These are phyloP conservation scores for Oegoconia quadripuncta DNA, from an alignment of 2,888 invertebrate genomes.

Conservation along the genomic window DNA sequence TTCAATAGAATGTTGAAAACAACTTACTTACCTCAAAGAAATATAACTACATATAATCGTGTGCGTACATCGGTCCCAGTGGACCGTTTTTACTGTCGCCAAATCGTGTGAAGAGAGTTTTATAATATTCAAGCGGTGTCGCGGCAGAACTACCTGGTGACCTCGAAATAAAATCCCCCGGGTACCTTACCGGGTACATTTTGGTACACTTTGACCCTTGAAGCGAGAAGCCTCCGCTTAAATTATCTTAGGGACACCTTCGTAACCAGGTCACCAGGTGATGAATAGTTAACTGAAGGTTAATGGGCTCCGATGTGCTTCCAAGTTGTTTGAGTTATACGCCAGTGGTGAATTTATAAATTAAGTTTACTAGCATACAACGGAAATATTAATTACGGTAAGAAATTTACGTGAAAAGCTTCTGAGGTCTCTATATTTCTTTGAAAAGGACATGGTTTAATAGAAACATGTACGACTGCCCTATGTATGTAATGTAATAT, in stretches of 20 bases:
- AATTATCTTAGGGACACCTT: conserved; percentile 61
- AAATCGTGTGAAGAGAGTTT: conserved; percentile 51
- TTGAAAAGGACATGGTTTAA: too few relatives aligned
- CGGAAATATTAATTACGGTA: too few relatives aligned
- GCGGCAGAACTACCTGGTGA: conserved; percentile 53
- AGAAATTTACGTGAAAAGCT: too few relatives aligned
- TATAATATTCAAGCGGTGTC: conserved; percentile 57
- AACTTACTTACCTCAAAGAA: conserved; percentile 1
- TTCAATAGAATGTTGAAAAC: background rate
- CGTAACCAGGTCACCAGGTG: conserved; percentile 52
- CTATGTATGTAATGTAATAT: too few relatives aligned
- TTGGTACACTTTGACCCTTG: conserved; percentile 52
- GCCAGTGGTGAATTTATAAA: conserved; percentile 14
- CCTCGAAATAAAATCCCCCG: conserved; percentile 50
- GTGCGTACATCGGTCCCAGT: conserved; percentile 38
- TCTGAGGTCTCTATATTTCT: too few relatives aligned
- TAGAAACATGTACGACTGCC: too few relatives aligned
- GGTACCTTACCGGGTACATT: conserved; percentile 50
- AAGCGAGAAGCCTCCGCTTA: conserved; percentile 33
- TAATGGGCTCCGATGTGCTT: conserved; percentile 44
- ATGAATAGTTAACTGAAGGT: conserved; percentile 55
- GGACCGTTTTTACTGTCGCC: conserved; percentile 49
- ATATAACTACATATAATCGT: background rate
- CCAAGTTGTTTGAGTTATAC: conserved; percentile 18
- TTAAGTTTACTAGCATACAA: too few relatives aligned